Evolutionary conservation across 2,888 invertebrate genomes (phyloP).

Genomic region (Acrobasis repandana): DNA sequence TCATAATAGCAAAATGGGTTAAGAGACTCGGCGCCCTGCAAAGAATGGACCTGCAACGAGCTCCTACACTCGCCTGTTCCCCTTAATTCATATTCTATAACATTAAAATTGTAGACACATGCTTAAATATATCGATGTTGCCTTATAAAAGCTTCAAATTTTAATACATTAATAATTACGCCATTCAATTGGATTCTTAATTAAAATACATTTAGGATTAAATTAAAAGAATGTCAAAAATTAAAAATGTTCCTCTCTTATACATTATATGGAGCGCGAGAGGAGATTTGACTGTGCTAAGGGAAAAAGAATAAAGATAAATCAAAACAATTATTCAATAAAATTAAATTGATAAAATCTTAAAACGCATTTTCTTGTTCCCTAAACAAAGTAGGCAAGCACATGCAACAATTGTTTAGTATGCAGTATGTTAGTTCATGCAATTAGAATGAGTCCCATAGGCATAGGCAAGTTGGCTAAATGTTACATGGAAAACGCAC

Average conservation of each 20-base stretch:
- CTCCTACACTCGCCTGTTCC: slow-evolving; percentile 42
- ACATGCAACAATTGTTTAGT: neutral
- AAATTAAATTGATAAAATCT: slow-evolving; percentile 20
- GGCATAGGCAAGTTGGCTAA: neutral
- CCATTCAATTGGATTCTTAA: slow-evolving; percentile 72
- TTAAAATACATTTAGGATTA: slow-evolving; percentile 65
- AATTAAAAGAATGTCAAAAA: slow-evolving; percentile 67
- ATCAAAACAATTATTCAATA: slow-evolving; percentile 13
- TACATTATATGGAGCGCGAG: slow-evolving; percentile 59
- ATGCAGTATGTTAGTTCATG: slow-evolving; percentile 6
- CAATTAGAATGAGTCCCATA: neutral
- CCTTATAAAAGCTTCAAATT: slow-evolving; percentile 67
- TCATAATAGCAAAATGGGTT: neutral
- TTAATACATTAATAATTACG: slow-evolving; percentile 62
- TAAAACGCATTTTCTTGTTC: slow-evolving; percentile 7
- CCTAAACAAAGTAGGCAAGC: neutral
- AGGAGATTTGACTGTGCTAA: slow-evolving; percentile 33
- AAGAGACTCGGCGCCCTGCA: slow-evolving; percentile 25
- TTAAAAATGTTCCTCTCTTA: slow-evolving; percentile 65
- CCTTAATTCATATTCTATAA: slow-evolving; percentile 70
- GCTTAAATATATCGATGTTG: slow-evolving; percentile 69
- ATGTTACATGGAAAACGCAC: neutral
- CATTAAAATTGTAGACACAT: slow-evolving; percentile 58
- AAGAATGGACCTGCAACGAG: neutral
- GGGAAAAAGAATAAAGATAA: slow-evolving; percentile 13